Base-by-base conservation (phyloP, 2,113 vertebrate species). In the Rhinolophus ferrumequinum region DNA sequence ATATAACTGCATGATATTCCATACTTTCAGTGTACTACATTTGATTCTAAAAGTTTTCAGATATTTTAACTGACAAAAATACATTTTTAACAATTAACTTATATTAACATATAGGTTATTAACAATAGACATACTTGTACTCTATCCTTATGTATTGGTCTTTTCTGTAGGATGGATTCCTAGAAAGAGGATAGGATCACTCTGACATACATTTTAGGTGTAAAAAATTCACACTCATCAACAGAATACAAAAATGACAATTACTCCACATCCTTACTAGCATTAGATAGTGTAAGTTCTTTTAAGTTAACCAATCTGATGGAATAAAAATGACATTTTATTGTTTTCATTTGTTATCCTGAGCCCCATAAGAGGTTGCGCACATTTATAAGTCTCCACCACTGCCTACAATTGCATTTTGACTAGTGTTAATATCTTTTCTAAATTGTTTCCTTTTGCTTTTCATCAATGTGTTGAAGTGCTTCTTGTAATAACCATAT, bases 11-110 rank as follows among this genome's bases (percentile, higher is more conserved):
- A 85, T 54, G 18, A 79, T 83, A 96, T 50, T 52, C 64, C 66
- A 88, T 47, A 84, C 58, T 56, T 18, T 82, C 8, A 47, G 81
- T 70, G 26, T n/a, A 67, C 15, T 30, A 60, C n/a, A 79, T 73
- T 21, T 81, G 24, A 60, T 56, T 81, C 50, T 64, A n/a, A 26
- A 54, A 2, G 14, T 85, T 94, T 86, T 56, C 10, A 90, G 5
- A 44, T n/a, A 47, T 90, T 84, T 90, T 30, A 84, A 82, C 41
- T 58, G 26, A 85, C 76, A 86, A 93, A 90, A 72, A 85, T 73
- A 82, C 3, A n/a, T 66, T 38, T 64, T 70, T 58, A 88, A 88
- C 10, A 90, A 84, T 75, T n/a, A 81, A 81, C 13, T 83, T 79
- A 75, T 12, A 76, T 35, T 69, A 66, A 85, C 6, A 79, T 54